Evolutionary conservation across 2,888 invertebrate species (phyloP), one percentile per base, ranked within the genome.

Genomic region (Elysia crispata): DNA sequence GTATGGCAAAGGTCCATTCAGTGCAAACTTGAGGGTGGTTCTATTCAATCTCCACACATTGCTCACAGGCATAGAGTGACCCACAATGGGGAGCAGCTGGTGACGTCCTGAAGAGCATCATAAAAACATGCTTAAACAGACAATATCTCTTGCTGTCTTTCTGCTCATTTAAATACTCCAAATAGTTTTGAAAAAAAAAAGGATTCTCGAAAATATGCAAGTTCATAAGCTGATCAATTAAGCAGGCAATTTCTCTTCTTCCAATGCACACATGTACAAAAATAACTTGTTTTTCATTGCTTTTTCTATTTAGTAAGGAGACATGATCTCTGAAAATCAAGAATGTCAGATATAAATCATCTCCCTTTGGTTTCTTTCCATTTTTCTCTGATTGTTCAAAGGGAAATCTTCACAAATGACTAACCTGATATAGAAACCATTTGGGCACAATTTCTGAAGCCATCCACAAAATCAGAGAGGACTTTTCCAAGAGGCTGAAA

Each of bases 31-130:
- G 28, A 96, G 92, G n/a, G 96, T 96, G 20, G 94, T 94, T 0
- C 96, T 96, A 93, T 98, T 98, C 69, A 99, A 93, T 86, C 97
- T 95, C 98, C 98, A 98, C 0, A 97, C 97, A 92, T 96, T 97
- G 76, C 97, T 95, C 73, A 96, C 94, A 90, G 97, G 96, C 92
- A 89, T 86, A 5, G 91, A 90, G 81, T 97, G 97, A 87, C 98
- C 98, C 0, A 98, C 97, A 23, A 98, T 96, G 0, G 98, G 98
- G 75, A 97, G 92, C 95, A 98, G 96, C 89, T 96, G 95, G 0
- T 96, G 95, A 87, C 97, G 96, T 13, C 92, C 92, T 91, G 62
- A 18, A 18, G n/a, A 41, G 11, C 41, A 41, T 28, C 11, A 78
- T 25, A 28, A 8, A 41, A 11, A 11, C 41, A 72, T 18, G 23